A percentile compares a stretch with the other conserved stretches of the same genome.
These are phyloP conservation scores for Urosaurus nigricauda DNA, from an alignment of 2,797 vertebrate species.

Conservation along the genomic window DNA sequence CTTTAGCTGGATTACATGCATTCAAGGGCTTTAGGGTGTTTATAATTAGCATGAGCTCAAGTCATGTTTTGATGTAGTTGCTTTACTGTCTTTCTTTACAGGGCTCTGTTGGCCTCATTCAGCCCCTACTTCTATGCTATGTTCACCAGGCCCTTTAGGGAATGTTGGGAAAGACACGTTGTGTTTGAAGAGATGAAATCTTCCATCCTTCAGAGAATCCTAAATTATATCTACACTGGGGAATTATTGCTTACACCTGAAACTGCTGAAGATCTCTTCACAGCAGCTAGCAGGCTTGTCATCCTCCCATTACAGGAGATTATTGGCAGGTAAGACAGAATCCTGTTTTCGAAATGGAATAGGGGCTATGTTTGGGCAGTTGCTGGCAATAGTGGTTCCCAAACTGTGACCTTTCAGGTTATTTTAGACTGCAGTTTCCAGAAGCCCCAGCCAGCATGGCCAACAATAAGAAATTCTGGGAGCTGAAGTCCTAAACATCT, in stretches of 20 bases:
- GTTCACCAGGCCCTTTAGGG: slow-evolving; percentile 88
- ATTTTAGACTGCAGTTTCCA: no score
- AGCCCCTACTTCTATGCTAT: slow-evolving; percentile 88
- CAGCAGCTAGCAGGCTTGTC: slow-evolving; percentile 85
- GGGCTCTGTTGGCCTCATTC: slow-evolving; percentile 85
- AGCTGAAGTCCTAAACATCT: no score
- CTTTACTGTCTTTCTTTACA: slow-evolving; percentile 56
- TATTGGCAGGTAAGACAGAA: slow-evolving; percentile 81
- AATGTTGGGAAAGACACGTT: slow-evolving; percentile 87
- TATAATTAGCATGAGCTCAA: not conserved
- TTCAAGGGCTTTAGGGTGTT: not conserved
- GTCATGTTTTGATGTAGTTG: not conserved
- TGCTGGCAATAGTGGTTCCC: not conserved
- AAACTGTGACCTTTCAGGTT: no score
- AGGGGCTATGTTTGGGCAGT: not conserved
- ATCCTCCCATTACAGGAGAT: slow-evolving; percentile 87
- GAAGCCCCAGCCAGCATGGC: no score
- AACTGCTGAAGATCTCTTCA: slow-evolving; percentile 86
- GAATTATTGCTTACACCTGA: slow-evolving; percentile 84
- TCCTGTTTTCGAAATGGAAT: not conserved
- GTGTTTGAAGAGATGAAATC: slow-evolving; percentile 86
- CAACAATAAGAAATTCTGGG: no score
- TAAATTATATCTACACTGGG: slow-evolving; percentile 87
- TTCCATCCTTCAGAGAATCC: slow-evolving; percentile 85
- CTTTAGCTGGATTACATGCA: not conserved